These are phyloP conservation scores for Heliothis peltigera DNA, from an alignment of 2,888 invertebrate genomes.

Conservation along the genomic window DNA sequence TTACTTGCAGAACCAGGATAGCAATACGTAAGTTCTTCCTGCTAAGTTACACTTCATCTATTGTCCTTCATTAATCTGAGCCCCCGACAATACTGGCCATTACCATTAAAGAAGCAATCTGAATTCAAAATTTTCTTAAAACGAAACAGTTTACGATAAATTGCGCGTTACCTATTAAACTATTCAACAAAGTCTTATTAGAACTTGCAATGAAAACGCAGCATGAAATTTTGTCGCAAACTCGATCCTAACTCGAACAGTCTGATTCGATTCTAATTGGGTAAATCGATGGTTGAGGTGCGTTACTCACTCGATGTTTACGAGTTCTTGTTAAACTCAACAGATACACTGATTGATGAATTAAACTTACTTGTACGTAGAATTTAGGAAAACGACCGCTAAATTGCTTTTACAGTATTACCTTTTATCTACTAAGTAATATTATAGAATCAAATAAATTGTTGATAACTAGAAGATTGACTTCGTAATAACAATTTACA, in stretches of 20 bases:
- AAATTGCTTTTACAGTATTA: constrained; percentile 56
- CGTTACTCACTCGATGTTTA: constrained; percentile 76
- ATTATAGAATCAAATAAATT: constrained; percentile 42
- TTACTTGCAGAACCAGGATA: too few relatives aligned
- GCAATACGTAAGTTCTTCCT: too few relatives aligned
- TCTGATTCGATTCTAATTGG: constrained; percentile 81
- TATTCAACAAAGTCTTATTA: background rate
- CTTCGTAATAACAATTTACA: constrained; percentile 34
- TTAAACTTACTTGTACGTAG: constrained; percentile 65
- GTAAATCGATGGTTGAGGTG: constrained; percentile 77
- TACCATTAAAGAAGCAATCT: constrained; percentile 21
- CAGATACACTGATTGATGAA: constrained; percentile 71
- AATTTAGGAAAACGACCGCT: constrained; percentile 66
- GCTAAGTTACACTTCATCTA: too few relatives aligned
- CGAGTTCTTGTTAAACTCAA: constrained; percentile 70
- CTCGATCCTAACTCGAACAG: constrained; percentile 44
- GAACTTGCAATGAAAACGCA: constrained; percentile 26
- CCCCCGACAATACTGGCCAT: constrained; percentile 61
- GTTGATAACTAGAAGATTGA: constrained; percentile 23
- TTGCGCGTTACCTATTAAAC: constrained; percentile 2
- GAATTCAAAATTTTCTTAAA: background rate
- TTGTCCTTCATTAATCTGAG: too few relatives aligned
- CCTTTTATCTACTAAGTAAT: constrained; percentile 63
- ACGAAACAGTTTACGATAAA: background rate
- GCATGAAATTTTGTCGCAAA: background rate